Conservation (phyloP, 2,888 invertebrate genomes). For the Agrilus mali region DNA sequence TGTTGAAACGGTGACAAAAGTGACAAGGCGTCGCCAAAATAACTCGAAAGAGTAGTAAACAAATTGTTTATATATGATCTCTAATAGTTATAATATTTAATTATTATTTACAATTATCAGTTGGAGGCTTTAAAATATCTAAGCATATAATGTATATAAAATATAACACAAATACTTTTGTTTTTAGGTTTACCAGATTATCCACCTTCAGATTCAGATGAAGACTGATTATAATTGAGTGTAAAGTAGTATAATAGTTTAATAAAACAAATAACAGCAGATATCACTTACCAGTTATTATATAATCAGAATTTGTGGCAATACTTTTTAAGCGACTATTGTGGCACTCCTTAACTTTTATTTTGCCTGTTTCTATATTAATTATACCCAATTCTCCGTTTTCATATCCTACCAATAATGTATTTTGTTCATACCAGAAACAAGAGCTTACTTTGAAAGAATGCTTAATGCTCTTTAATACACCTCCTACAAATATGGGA, state of each 20-base stretch:
- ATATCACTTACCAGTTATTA: constrained; percentile 41
- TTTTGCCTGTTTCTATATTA: constrained; percentile 40
- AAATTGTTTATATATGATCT: too few species aligned
- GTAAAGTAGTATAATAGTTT: too few species aligned
- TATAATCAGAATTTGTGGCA: constrained; percentile 38
- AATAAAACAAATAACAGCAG: too few species aligned
- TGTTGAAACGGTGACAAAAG: too few species aligned
- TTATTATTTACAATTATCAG: too few species aligned
- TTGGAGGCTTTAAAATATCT: too few species aligned
- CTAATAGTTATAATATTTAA: too few species aligned
- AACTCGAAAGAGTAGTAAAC: too few species aligned
- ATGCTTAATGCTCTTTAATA: constrained; percentile 53
- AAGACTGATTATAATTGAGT: constrained; percentile 28
- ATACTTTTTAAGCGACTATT: constrained; percentile 57
- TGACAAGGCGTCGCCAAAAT: too few species aligned
- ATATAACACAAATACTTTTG: neutral
- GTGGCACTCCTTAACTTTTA: constrained; percentile 41
- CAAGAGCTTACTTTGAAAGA: constrained; percentile 57
- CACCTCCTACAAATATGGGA: constrained; percentile 36
- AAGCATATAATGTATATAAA: too few species aligned
- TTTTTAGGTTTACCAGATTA: constrained; percentile 6
- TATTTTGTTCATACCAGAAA: constrained; percentile 52
- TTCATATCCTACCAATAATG: constrained; percentile 59
- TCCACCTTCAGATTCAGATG: constrained; percentile 6
- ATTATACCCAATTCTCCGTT: constrained; percentile 55